Base-by-base conservation (phyloP, 2,888 invertebrate genomes). In the Campaea margaritaria region DNA sequence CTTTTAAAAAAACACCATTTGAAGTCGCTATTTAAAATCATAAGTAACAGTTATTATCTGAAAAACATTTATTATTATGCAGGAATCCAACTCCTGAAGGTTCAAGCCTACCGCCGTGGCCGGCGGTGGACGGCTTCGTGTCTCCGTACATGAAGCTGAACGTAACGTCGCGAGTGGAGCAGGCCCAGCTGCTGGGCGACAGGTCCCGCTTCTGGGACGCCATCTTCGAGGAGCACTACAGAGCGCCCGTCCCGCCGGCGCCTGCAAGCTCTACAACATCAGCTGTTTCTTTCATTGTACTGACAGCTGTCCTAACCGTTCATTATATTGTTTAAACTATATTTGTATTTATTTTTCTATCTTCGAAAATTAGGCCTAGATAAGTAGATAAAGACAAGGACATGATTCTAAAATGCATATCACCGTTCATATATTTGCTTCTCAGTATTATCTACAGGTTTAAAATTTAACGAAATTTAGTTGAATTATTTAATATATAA, bases 131-230 rank as follows among this genome's bases (percentile, higher is more conserved):
- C 10, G 34, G 34, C 9, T 11, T 34, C 34, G 7, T 8, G 34
- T 34, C 34, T 11, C 34, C 34, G 10, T 34, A 9, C 10, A 34
- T 34, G 34, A 11, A 2, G 8, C 34, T 34, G 7, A 34, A 34
- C 34, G 2, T 10, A 5, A 39, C 39, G 14, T 39, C 39, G 13
- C 39, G 39, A 13, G 13, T 43, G 21, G 43, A 43, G 3, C 10
- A 21, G 12, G 7, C 43, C 10, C 13, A 16, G n/a, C 15, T 34
- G 31, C 34, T 34, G 31, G 15, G 28, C 11, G 27, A 73, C 58
- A 11, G 46, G n/a, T 15, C 63, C 64, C 12, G 56, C 50, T 9
- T 62, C 53, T 0, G 57, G 50, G 5, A 58, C 62, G 3, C 14
- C 34, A 46, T 46, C 31, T 46, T 31, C 34, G 12, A 10, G 2